Conservation (phyloP, 2,797 vertebrate species). For the Ambastaia sidthimunki region DNA sequence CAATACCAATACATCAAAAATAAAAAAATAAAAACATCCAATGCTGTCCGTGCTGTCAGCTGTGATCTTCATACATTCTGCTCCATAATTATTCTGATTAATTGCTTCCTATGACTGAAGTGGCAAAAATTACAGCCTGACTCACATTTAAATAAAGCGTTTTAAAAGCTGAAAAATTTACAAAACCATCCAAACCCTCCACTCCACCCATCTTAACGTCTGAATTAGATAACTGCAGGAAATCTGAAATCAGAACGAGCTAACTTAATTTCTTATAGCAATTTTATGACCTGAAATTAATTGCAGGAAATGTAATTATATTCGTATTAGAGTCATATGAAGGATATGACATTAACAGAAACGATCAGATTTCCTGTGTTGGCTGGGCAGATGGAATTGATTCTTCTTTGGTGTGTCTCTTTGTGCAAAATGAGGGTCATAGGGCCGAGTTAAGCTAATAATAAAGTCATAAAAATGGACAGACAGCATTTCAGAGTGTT, state of each 20-base stretch:
- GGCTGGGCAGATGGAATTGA: conserved; percentile 50
- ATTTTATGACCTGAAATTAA: conserved; percentile 55
- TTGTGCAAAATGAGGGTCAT: conserved; percentile 43
- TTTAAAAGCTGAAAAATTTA: conserved; percentile 12
- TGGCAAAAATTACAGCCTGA: conserved; percentile 37
- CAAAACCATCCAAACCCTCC: conserved; percentile 1
- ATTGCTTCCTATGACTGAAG: conserved; percentile 12
- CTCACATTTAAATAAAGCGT: conserved; percentile 5
- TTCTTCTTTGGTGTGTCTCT: conserved; percentile 45
- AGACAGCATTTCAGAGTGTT: conserved; percentile 33
- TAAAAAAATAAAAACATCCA: conserved; percentile 2
- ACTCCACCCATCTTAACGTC: not conserved
- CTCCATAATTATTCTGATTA: conserved; percentile 35
- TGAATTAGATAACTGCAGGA: conserved; percentile 4
- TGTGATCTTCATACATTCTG: conserved; percentile 18
- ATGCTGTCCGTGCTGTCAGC: conserved; percentile 46
- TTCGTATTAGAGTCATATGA: conserved; percentile 50
- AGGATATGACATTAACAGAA: conserved; percentile 51
- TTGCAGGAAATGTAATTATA: conserved; percentile 65
- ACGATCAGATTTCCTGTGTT: conserved; percentile 63
- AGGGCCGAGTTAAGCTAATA: conserved; percentile 66
- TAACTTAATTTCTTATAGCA: conserved; percentile 15
- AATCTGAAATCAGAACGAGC: not conserved
- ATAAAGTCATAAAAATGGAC: conserved; percentile 55
- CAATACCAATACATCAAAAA: not conserved